Evolutionary conservation across 2,888 invertebrate species (phyloP).

Genomic region (Drosophila phalerata): DNA sequence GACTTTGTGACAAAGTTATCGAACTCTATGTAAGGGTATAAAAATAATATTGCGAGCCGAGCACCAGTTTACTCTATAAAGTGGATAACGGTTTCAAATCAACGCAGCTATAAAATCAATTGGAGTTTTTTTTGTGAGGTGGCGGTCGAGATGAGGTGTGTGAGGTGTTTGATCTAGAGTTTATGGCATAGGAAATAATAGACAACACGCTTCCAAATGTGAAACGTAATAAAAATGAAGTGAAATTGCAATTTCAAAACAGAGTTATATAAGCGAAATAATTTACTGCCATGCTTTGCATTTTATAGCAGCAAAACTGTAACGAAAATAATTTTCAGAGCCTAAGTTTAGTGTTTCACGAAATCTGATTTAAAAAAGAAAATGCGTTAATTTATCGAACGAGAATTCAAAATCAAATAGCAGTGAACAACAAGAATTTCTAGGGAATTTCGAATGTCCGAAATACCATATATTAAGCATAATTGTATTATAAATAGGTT

Average conservation of each 20-base stretch:
- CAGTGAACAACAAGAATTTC: background rate
- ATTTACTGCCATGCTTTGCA: background rate
- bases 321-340: background rate
- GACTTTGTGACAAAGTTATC: background rate
- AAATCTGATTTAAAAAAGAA: background rate
- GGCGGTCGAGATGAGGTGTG: no score
- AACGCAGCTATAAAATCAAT: conserved; percentile 41
- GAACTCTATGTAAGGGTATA: background rate
- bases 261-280: background rate
- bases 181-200: conserved; percentile 1
- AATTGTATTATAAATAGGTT: background rate
- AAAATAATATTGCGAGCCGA: background rate
- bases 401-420: background rate
- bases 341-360: background rate
- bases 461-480: background rate
- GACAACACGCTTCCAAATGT: background rate
- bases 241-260: background rate
- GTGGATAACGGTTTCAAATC: conserved; percentile 23
- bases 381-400: background rate
- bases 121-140: conserved; percentile 4
- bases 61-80: conserved; percentile 19
- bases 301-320: background rate
- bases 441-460: background rate
- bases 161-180: background rate
- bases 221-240: conserved; percentile 6